Percentiles rank a stretch among this genome's conserved stretches.
Evolutionary conservation across 1,140 invertebrate genomes (phyloP).

Genomic region (Lepidotrigona ventralis): DNA sequence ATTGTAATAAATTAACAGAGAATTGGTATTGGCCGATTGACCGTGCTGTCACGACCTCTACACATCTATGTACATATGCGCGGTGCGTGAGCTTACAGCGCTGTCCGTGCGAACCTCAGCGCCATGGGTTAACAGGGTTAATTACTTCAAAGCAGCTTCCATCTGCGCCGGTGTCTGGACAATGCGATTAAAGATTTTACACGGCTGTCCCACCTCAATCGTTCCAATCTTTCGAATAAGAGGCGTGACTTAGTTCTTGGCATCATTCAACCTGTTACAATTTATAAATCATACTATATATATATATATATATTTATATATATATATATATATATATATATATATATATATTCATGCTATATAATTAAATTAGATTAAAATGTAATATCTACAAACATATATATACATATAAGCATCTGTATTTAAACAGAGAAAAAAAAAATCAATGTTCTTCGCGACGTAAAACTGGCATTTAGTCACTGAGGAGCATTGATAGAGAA

Average conservation of each 20-base stretch:
- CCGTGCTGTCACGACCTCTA: constrained; percentile 64
- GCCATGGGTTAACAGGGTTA: constrained; percentile 66
- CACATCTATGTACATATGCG: constrained; percentile 17
- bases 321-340: too few relatives aligned
- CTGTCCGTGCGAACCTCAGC: constrained; percentile 69
- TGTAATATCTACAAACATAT: too few relatives aligned
- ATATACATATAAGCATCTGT: background rate
- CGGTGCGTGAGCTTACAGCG: constrained; percentile 33
- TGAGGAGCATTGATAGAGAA: too few relatives aligned
- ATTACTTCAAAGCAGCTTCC: constrained; percentile 66
- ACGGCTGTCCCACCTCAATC: constrained; percentile 27
- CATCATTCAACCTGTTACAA: background rate
- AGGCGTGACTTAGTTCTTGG: background rate
- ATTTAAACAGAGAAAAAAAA: background rate
- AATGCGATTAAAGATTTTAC: constrained; percentile 49
- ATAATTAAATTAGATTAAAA: too few relatives aligned
- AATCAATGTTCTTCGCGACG: background rate
- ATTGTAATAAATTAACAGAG: constrained; percentile 73
- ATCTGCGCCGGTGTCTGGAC: constrained; percentile 44
- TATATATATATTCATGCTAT: too few relatives aligned
- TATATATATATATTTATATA: too few relatives aligned
- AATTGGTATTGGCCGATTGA: constrained; percentile 74
- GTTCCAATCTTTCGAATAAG: background rate
- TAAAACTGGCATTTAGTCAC: background rate
- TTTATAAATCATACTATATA: background rate